Percentiles rank a stretch among this genome's conserved stretches.
phyloP scores from a whole-genome alignment of 2,888 invertebrate genomes.

The Fragum whitleyi region DNA sequence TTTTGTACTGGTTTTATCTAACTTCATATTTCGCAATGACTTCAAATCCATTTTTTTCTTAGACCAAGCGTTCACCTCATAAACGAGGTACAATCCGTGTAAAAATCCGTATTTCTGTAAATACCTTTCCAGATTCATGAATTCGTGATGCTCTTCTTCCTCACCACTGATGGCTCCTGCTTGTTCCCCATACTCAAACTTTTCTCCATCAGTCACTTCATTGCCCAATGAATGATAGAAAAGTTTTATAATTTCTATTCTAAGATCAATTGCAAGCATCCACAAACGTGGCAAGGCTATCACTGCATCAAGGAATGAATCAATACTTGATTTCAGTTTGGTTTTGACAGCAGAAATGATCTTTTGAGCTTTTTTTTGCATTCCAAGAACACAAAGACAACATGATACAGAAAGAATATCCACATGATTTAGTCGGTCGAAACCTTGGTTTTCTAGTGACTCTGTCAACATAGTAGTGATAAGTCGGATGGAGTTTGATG shows the following conservation, averaged over 20 bases:
- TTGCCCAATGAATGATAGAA: not conserved
- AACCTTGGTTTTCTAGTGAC: not conserved
- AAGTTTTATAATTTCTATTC: not conserved
- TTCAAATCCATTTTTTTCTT: not conserved
- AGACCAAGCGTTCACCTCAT: not conserved
- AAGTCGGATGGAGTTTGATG: not conserved
- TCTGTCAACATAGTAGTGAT: not conserved
- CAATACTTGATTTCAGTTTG: not conserved
- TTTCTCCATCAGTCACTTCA: not conserved
- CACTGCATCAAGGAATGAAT: conserved; percentile 12
- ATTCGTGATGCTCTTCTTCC: not conserved
- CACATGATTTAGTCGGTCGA: not conserved
- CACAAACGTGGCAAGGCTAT: conserved; percentile 13
- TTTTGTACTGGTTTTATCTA: conserved; percentile 31
- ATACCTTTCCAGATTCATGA: not conserved
- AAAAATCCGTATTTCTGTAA: not conserved
- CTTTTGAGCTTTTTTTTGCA: not conserved
- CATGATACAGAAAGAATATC: not conserved
- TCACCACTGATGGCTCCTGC: not conserved
- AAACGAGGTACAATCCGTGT: not conserved
- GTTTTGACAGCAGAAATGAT: not conserved
- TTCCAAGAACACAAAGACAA: not conserved
- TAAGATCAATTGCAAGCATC: not conserved
- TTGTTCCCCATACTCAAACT: not conserved
- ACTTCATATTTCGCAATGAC: conserved; percentile 42